Percentiles rank a stretch among this genome's conserved stretches.
phyloP scores from a whole-genome alignment of 2,888 invertebrate genomes.

The Gibbula magus region DNA sequence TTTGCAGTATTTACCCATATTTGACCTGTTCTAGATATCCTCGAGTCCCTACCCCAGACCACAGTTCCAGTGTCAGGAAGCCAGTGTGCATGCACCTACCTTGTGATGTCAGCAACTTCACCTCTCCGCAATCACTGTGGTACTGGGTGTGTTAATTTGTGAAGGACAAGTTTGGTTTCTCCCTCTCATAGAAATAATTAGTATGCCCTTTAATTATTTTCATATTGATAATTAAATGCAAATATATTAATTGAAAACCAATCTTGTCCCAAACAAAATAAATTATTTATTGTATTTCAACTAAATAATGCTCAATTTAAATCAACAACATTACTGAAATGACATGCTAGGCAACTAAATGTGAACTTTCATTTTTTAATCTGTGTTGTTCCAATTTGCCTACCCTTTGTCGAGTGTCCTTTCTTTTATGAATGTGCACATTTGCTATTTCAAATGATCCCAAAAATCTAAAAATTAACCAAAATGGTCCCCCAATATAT shows the following conservation, averaged over 20 bases:
- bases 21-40: not conserved
- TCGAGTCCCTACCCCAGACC: not conserved
- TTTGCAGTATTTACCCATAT: not conserved
- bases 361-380: not conserved
- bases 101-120: slow-evolving; percentile 13
- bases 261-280: not conserved
- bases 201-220: too few relatives aligned
- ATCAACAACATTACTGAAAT: not conserved
- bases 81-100: slow-evolving; percentile 1
- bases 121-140: slow-evolving; percentile 1
- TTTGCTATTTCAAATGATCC: too few relatives aligned
- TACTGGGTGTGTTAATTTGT: not conserved
- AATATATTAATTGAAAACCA: not conserved
- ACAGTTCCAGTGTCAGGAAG: not conserved
- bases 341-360: not conserved
- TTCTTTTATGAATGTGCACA: too few relatives aligned
- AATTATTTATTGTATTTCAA: not conserved
- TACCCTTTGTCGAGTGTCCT: too few relatives aligned
- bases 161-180: not conserved
- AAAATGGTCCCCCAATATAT: too few relatives aligned
- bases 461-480: too few relatives aligned
- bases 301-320: not conserved
- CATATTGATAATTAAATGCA: not conserved
- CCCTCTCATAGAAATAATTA: too few relatives aligned
- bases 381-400: too few relatives aligned